phyloP scores from a whole-genome alignment of 2,888 invertebrate genomes.

The Emmelina monodactyla region DNA sequence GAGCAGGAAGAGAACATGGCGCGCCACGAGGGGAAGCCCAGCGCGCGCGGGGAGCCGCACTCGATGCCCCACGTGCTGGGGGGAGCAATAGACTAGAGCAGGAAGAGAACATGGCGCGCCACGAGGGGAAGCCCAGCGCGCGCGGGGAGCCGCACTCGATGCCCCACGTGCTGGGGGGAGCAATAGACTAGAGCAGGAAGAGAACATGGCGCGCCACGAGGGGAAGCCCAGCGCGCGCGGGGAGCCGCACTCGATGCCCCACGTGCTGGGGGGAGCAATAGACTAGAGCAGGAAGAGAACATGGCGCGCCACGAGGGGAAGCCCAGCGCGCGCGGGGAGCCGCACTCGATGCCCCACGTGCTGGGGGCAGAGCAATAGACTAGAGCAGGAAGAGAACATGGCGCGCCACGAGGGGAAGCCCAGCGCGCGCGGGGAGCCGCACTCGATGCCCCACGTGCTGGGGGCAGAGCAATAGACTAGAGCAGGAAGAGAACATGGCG shows the following conservation, averaged over 20 bases:
- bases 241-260: neutral
- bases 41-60: neutral
- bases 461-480: no score
- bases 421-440: neutral
- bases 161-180: constrained; percentile 61
- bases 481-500: no score
- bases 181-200: no score
- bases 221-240: neutral
- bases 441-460: constrained; percentile 58
- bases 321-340: neutral
- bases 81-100: no score
- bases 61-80: constrained; percentile 57
- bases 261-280: constrained; percentile 69
- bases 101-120: no score
- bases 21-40: neutral
- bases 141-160: neutral
- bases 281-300: no score
- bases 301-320: neutral
- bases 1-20: no score
- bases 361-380: no score
- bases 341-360: constrained; percentile 30
- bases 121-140: neutral
- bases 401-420: neutral
- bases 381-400: no score
- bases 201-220: no score